Evolutionary conservation across 2,888 invertebrate species (phyloP).

Genomic region (Stenodema calcarata): DNA sequence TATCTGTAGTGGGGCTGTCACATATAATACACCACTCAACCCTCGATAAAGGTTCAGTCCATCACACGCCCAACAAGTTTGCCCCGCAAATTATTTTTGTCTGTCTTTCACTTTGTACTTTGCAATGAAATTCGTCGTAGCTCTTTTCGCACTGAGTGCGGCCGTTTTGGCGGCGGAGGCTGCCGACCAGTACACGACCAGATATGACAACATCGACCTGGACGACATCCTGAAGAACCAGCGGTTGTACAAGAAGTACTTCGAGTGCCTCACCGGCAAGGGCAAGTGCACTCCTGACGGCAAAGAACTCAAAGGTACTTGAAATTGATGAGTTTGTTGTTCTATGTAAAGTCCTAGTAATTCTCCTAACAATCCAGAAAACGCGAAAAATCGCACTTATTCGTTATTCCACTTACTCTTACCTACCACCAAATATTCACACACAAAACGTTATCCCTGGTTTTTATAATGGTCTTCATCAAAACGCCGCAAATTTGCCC

Average conservation of each 20-base stretch:
- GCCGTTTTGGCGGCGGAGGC: slow-evolving; percentile 59
- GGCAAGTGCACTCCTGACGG: slow-evolving; percentile 56
- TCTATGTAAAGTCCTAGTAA: too few species aligned
- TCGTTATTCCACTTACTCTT: too few species aligned
- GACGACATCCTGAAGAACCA: slow-evolving; percentile 58
- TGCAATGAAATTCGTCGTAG: background rate
- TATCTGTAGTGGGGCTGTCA: background rate
- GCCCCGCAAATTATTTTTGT: background rate
- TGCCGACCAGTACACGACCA: slow-evolving; percentile 60
- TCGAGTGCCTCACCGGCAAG: slow-evolving; percentile 57
- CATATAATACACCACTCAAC: background rate
- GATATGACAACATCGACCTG: slow-evolving; percentile 55
- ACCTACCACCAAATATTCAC: too few species aligned
- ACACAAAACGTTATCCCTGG: too few species aligned
- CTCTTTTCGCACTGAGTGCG: slow-evolving; percentile 21
- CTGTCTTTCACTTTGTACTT: background rate
- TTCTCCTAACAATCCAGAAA: too few species aligned
- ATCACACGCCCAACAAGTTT: background rate
- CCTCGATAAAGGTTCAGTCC: background rate
- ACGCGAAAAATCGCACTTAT: too few species aligned
- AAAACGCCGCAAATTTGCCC: too few species aligned
- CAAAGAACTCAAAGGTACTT: slow-evolving; percentile 55
- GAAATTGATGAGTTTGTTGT: too few species aligned
- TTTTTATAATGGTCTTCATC: too few species aligned
- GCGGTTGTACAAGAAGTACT: slow-evolving; percentile 58